Evolutionary conservation across 2,797 vertebrate genomes (phyloP).

Genomic region (Oophaga sylvatica): DNA sequence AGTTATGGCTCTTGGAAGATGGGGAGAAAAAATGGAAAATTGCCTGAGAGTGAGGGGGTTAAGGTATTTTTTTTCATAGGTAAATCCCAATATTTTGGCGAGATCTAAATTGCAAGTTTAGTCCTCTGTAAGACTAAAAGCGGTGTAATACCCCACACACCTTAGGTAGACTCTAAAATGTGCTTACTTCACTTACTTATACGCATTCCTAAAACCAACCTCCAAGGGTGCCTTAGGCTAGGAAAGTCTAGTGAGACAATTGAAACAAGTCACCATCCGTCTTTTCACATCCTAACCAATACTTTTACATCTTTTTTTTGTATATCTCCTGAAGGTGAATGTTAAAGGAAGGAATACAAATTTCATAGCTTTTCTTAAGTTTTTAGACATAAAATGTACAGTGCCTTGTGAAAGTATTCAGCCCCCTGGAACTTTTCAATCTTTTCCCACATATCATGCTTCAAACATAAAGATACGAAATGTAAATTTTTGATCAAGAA

Average conservation of each 20-base stretch:
- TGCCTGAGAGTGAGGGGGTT: not conserved
- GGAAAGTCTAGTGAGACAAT: slow-evolving; percentile 36
- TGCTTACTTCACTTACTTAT: not conserved
- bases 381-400: slow-evolving; percentile 1
- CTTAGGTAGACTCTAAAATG: not conserved
- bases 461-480: too few species aligned
- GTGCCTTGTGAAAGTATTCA: too few species aligned
- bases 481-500: too few species aligned
- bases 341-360: not conserved
- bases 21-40: too few species aligned
- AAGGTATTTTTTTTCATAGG: not conserved
- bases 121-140: not conserved
- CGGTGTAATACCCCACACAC: too few species aligned
- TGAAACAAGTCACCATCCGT: slow-evolving; percentile 45
- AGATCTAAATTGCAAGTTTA: not conserved
- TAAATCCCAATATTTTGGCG: not conserved
- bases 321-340: slow-evolving; percentile 23
- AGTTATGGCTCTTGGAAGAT: too few species aligned
- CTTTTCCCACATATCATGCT: too few species aligned
- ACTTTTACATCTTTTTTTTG: not conserved
- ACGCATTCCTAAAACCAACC: slow-evolving; percentile 37
- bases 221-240: slow-evolving; percentile 28
- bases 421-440: too few species aligned
- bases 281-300: slow-evolving; percentile 24
- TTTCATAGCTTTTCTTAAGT: not conserved